Conservation (phyloP, 2,113 vertebrate genomes). For the Nannobrachium achirus region DNA sequence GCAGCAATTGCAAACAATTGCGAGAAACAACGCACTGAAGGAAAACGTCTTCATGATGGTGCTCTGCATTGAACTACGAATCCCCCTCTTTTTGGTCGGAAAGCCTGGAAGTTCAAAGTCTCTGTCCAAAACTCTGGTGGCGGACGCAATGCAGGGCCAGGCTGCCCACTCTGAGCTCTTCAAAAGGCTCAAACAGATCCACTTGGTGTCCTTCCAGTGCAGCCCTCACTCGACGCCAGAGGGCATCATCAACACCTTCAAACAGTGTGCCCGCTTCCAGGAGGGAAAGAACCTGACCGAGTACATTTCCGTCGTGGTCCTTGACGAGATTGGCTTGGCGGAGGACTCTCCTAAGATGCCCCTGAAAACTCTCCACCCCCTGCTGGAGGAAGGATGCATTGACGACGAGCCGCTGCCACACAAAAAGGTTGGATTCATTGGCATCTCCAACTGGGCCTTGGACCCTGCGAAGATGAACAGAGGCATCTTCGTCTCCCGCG, state of each 20-base stretch:
- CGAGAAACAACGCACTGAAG: constrained; percentile 90
- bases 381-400: constrained; percentile 95
- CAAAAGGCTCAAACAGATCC: constrained; percentile 89
- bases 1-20: constrained; percentile 83
- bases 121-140: constrained; percentile 94
- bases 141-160: constrained; percentile 95
- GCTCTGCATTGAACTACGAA: constrained; percentile 92
- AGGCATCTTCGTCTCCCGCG: constrained; percentile 93
- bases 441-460: constrained; percentile 98
- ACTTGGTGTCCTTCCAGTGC: constrained; percentile 96
- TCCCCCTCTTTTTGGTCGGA: constrained; percentile 95
- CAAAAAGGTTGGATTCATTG: constrained; percentile 94
- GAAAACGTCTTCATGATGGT: constrained; percentile 99
- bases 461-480: constrained; percentile 99
- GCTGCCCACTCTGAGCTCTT: constrained; percentile 88
- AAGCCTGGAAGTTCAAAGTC: constrained; percentile 99
- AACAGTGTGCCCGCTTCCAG: constrained; percentile 95
- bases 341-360: constrained; percentile 98
- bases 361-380: constrained; percentile 92
- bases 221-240: constrained; percentile 97
- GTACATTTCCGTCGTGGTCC: constrained; percentile 93
- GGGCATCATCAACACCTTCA: constrained; percentile 95
- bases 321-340: constrained; percentile 96
- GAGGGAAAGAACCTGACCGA: constrained; percentile 91
- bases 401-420: constrained; percentile 90